These are phyloP conservation scores for Matsumurasca onukii DNA, from an alignment of 1,140 invertebrate species.

Conservation along the genomic window DNA sequence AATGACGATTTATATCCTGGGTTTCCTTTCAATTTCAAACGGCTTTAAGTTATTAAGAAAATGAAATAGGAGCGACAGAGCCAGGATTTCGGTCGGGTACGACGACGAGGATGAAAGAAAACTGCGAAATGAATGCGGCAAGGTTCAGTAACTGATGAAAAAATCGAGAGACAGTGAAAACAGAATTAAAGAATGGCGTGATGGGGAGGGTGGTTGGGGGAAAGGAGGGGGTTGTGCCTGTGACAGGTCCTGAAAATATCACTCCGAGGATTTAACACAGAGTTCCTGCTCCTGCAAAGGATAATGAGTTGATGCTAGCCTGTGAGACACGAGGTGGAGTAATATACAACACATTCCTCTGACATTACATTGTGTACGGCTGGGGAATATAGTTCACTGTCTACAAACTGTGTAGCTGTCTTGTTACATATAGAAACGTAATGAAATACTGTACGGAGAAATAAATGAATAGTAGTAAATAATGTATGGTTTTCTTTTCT, in stretches of 20 bases:
- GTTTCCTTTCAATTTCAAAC: constrained; percentile 24
- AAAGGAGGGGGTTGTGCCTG: neutral
- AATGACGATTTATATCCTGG: constrained; percentile 28
- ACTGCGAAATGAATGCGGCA: constrained; percentile 2
- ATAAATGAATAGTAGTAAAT: too few species aligned
- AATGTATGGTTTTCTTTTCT: too few species aligned
- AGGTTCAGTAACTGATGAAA: constrained; percentile 21
- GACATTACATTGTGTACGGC: too few species aligned
- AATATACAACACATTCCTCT: too few species aligned
- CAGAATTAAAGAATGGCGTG: constrained; percentile 26
- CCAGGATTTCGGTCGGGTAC: neutral
- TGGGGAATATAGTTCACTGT: too few species aligned
- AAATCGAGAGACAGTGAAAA: constrained; percentile 25
- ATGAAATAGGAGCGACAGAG: constrained; percentile 24
- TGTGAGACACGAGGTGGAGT: too few species aligned
- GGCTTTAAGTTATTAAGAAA: constrained; percentile 29
- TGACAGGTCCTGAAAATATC: constrained; percentile 30
- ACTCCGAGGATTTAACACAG: constrained; percentile 19
- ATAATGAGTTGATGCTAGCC: constrained; percentile 24
- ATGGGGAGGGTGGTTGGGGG: constrained; percentile 8
- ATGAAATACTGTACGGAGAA: too few species aligned
- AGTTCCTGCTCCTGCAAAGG: neutral
- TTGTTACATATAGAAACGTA: too few species aligned
- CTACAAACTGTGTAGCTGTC: too few species aligned
- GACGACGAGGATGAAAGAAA: constrained; percentile 18